Evolutionary conservation across 2,888 invertebrate genomes (phyloP).

Genomic region (Malachius bipustulatus): DNA sequence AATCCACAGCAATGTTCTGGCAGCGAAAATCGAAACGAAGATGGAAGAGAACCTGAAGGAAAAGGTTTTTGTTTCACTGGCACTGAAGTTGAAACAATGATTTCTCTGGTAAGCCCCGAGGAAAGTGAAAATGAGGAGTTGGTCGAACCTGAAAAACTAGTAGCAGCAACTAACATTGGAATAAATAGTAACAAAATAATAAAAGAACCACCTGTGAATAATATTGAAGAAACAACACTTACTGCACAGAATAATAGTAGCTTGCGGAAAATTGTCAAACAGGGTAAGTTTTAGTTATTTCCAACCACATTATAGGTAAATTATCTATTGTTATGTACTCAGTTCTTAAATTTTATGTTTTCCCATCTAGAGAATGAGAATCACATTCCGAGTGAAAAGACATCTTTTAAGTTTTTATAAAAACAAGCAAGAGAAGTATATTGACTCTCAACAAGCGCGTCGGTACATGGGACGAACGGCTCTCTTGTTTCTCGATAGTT

Average conservation of each 20-base stretch:
- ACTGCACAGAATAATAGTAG: slow-evolving; percentile 24
- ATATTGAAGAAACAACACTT: slow-evolving; percentile 15
- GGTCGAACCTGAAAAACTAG: slow-evolving; percentile 32
- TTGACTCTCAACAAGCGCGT: no score
- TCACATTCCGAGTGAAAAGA: no score
- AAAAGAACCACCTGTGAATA: slow-evolving; percentile 14
- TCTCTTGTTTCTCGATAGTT: no score
- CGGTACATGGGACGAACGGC: no score
- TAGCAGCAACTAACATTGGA: slow-evolving; percentile 15
- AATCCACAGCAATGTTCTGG: background rate
- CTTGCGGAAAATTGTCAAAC: slow-evolving; percentile 33
- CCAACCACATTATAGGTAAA: no score
- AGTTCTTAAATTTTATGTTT: no score
- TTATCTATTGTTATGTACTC: no score
- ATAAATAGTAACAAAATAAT: slow-evolving; percentile 15
- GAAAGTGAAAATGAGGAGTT: slow-evolving; percentile 51
- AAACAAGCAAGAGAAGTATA: no score
- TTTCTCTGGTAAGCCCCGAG: slow-evolving; percentile 53
- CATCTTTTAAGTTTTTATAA: no score
- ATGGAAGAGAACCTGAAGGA: slow-evolving; percentile 16
- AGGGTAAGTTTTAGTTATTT: no score
- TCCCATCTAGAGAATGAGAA: no score
- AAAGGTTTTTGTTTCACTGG: slow-evolving; percentile 24
- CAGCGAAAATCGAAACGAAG: slow-evolving; percentile 13
- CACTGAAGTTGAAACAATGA: slow-evolving; percentile 49